A percentile compares a stretch with the other conserved stretches of the same genome.
Conservation (phyloP, 2,888 invertebrate species). For the Eudasyphora cyanicolor region DNA sequence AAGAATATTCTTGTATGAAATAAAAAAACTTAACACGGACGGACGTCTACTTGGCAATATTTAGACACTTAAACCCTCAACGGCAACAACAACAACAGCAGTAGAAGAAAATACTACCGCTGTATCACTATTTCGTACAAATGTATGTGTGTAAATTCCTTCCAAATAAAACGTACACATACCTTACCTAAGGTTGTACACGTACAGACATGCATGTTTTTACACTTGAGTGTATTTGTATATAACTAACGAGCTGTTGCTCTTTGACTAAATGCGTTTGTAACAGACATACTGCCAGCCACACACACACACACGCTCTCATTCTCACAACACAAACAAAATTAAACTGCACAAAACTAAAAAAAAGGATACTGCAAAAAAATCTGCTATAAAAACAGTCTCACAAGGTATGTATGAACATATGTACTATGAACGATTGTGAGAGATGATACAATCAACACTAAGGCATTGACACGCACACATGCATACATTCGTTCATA, state of each 20-base stretch:
- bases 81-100: neutral
- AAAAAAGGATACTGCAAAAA: neutral
- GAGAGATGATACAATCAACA: slow-evolving; percentile 8
- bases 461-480: neutral
- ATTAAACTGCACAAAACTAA: slow-evolving; percentile 31
- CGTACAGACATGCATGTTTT: neutral
- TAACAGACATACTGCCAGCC: neutral
- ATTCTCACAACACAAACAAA: slow-evolving; percentile 7
- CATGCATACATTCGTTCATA: neutral
- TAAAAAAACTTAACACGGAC: neutral
- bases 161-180: too few species aligned
- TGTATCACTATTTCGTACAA: neutral
- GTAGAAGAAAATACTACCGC: neutral
- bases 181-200: neutral
- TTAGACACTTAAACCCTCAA: slow-evolving; percentile 27
- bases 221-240: slow-evolving; percentile 52
- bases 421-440: neutral
- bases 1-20: neutral
- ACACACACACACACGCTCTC: slow-evolving; percentile 17
- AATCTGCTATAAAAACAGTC: neutral
- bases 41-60: neutral
- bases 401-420: neutral
- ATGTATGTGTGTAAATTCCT: too few species aligned
- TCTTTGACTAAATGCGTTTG: slow-evolving; percentile 58
- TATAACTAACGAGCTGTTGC: slow-evolving; percentile 62